These are phyloP conservation scores for Salvator merianae DNA, from an alignment of 2,113 vertebrate species.

Conservation along the genomic window DNA sequence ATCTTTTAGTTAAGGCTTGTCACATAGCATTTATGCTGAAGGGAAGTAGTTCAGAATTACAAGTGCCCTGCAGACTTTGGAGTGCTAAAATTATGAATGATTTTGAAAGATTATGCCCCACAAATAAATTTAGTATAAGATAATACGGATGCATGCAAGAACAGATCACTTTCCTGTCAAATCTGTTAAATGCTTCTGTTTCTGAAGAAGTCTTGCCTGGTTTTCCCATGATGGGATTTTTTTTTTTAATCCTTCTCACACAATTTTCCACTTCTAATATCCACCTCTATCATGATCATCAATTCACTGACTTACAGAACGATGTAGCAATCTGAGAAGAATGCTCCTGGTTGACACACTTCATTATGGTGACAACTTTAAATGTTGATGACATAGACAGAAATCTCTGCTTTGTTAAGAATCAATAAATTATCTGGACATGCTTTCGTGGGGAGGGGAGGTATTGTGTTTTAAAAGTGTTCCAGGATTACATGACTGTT, in stretches of 20 bases:
- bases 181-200: conserved; percentile 62
- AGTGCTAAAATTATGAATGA: conserved; percentile 65
- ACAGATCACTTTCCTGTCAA: conserved; percentile 40
- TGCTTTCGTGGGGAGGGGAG: background rate
- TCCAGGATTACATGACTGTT: conserved; percentile 40
- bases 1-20: conserved; percentile 68
- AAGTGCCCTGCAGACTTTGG: conserved; percentile 37
- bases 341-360: conserved; percentile 49
- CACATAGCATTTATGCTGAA: conserved; percentile 63
- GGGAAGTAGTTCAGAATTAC: conserved; percentile 59
- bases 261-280: conserved; percentile 61
- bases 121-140: conserved; percentile 57
- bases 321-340: conserved; percentile 53
- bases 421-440: conserved; percentile 48
- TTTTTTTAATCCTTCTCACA: conserved; percentile 38
- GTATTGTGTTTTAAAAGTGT: conserved; percentile 33
- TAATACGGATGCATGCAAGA: conserved; percentile 52
- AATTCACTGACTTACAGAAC: conserved; percentile 46
- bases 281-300: conserved; percentile 54
- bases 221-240: conserved; percentile 20
- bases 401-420: conserved; percentile 56
- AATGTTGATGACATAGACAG: conserved; percentile 41
- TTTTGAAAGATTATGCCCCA: conserved; percentile 62
- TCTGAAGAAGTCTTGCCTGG: conserved; percentile 39
- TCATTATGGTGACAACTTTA: conserved; percentile 50